phyloP scores from a whole-genome alignment of 2,797 vertebrate species.

The Muraenolepis orangiensis region DNA sequence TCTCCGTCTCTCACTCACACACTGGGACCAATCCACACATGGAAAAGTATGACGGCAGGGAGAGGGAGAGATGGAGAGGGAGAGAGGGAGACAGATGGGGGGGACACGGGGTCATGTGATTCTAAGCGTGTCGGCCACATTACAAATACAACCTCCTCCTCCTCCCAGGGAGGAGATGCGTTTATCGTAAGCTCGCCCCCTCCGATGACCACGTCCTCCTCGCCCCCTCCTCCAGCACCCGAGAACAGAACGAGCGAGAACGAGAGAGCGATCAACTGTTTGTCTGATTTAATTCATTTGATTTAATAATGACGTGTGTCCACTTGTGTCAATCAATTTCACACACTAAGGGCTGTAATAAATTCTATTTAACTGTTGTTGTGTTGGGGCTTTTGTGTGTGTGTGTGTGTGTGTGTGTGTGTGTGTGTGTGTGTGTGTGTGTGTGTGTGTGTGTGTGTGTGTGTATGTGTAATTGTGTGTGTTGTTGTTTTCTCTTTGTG shows the following conservation, averaged over 20 bases:
- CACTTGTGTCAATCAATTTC: conserved; percentile 63
- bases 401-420: too few relatives aligned
- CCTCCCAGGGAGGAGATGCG: too few relatives aligned
- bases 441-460: too few relatives aligned
- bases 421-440: too few relatives aligned
- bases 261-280: conserved; percentile 43
- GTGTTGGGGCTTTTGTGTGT: too few relatives aligned
- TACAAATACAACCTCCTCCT: too few relatives aligned
- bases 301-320: conserved; percentile 61
- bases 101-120: too few relatives aligned
- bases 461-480: neutral
- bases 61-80: too few relatives aligned
- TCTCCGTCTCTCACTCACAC: conserved; percentile 64
- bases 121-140: too few relatives aligned
- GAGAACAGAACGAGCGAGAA: too few relatives aligned
- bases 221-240: too few relatives aligned
- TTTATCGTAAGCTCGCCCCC: conserved; percentile 9
- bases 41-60: conserved; percentile 39
- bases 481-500: conserved; percentile 16
- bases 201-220: conserved; percentile 26
- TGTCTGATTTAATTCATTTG: conserved; percentile 58
- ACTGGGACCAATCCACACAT: conserved; percentile 53
- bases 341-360: conserved; percentile 51
- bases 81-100: too few relatives aligned
- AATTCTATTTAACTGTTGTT: conserved; percentile 46